A percentile compares a stretch with the other conserved stretches of the same genome.
Conservation (phyloP, 2,888 invertebrate species). For the Nipponacmea schrenckii region DNA sequence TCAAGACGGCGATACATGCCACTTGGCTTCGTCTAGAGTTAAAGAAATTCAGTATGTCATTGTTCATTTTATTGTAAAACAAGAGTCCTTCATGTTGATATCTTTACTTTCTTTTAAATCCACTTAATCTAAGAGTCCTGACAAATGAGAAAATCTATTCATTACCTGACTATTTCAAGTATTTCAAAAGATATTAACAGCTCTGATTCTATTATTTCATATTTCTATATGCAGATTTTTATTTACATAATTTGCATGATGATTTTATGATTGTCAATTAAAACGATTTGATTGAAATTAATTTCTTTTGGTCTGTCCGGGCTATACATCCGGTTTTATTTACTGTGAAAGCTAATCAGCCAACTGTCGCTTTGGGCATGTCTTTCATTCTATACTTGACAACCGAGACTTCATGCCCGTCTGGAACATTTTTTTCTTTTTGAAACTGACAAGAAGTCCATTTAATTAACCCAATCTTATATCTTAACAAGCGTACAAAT, state of each 20-base stretch:
- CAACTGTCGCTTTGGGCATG: conserved; percentile 4
- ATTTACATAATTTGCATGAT: conserved; percentile 2
- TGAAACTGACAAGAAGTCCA: too few species aligned
- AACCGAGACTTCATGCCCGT: too few species aligned
- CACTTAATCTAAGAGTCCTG: background rate
- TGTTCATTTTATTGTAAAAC: too few species aligned
- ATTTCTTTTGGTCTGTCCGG: background rate
- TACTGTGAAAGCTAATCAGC: background rate
- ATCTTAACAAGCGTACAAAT: too few species aligned
- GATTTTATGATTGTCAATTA: conserved; percentile 6
- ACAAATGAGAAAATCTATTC: background rate
- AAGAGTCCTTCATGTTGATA: background rate
- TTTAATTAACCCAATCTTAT: too few species aligned
- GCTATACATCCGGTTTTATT: background rate
- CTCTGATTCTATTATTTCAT: background rate
- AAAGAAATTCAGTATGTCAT: too few species aligned
- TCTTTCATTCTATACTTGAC: too few species aligned
- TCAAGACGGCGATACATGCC: conserved; percentile 4
- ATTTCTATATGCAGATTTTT: conserved; percentile 1
- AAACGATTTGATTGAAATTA: background rate
- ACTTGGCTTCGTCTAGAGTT: background rate
- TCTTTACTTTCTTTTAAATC: background rate
- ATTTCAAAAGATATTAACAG: background rate
- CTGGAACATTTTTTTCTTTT: too few species aligned
- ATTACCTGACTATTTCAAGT: conserved; percentile 1